A percentile compares a stretch with the other conserved stretches of the same genome.
These are phyloP conservation scores for Neotoma lepida DNA, from an alignment of 2,113 vertebrate genomes.

Conservation along the genomic window DNA sequence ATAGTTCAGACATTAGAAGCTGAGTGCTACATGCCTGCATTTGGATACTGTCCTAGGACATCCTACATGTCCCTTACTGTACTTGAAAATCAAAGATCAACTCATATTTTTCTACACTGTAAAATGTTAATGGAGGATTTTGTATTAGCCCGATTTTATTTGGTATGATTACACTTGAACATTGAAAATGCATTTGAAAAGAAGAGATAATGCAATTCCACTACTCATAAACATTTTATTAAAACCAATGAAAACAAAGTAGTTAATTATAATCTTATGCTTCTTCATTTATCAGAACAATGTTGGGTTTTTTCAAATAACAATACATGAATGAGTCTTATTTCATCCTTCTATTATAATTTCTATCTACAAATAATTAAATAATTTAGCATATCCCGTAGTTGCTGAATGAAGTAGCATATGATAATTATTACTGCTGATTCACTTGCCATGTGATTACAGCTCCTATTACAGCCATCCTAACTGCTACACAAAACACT, in stretches of 20 bases:
- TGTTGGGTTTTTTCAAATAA: neutral
- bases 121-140: neutral
- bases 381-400: neutral
- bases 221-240: neutral
- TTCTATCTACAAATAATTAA: neutral
- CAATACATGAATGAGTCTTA: neutral
- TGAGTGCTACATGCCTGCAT: conserved; percentile 46
- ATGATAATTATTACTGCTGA: neutral
- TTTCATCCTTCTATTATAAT: neutral
- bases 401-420: neutral
- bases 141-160: neutral
- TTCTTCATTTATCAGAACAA: neutral
- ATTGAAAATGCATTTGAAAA: conserved; percentile 3
- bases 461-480: neutral
- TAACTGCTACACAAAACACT: neutral
- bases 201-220: neutral
- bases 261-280: conserved; percentile 8
- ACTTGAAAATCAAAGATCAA: conserved; percentile 14
- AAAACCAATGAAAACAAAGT: neutral
- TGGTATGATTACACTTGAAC: neutral
- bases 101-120: neutral
- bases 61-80: conserved; percentile 44
- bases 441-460: neutral
- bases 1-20: neutral
- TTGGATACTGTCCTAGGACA: neutral